Evolutionary conservation across 1,140 invertebrate species (phyloP), one percentile per base, ranked within the genome.

Genomic region (Bombus confusus): DNA sequence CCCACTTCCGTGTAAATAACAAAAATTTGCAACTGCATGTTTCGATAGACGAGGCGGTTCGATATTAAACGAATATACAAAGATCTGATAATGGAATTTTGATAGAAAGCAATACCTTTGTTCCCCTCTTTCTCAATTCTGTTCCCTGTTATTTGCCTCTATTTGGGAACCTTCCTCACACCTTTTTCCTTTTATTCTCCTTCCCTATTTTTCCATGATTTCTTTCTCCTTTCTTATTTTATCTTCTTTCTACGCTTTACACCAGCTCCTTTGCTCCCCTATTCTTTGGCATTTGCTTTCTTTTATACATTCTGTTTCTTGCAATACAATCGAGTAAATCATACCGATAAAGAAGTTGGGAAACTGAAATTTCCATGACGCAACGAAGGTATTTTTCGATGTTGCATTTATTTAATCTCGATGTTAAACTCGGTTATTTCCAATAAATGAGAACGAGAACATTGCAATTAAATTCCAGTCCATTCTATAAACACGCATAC

Each of bases 391-490:
- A 39, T 79, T 47, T 52, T 34, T 31, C n/a, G 25, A 13, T 31
- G 31, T 31, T n/a, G 37, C 31, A 22, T 68, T 34, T 68, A 47
- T 68, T 66, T 66, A 41, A 62, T 62, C 37, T 22, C 28, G 3
- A n/a, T 22, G n/a, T 2, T 8, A 76, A 64, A 62, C 64, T 34
- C 13, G 41, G 31, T 34, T 43, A 31, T 52, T 47, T 43, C 28
- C 64, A 10, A 52, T 69, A 52, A 28, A 31, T 25, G 22, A n/a
- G 22, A 79, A 79, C n/a, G 62, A 43, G 37, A n/a, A 37, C 15
- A 12, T 10, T 25, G 41, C 31, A 68, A 80, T 80, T 80, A 66
- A 80, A 80, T 80, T 79, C 28, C 41, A 43, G 5, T 59, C 34
- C 13, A n/a, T n/a, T 76, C 34, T 47, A n/a, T 9, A 18, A 31